Evolutionary conservation across 2,888 invertebrate genomes (phyloP).

Genomic region (Melinaea menophilus): DNA sequence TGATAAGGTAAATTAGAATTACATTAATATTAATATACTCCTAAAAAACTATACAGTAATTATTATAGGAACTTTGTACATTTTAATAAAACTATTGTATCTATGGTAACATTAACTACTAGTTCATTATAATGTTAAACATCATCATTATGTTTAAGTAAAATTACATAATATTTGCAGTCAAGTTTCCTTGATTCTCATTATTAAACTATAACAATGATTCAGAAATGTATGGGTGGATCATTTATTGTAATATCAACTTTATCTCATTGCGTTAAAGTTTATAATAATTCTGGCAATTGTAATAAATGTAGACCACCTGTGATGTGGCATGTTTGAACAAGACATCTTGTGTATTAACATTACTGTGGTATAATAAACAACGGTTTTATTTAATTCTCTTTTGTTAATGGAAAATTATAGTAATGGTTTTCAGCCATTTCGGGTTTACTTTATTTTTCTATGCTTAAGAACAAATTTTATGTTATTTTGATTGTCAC

Average conservation of each 20-base stretch:
- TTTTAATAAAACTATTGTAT: background rate
- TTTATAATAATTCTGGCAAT: background rate
- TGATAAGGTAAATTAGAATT: constrained; percentile 71
- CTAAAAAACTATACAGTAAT: background rate
- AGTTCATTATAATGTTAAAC: too few relatives aligned
- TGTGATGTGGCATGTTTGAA: background rate
- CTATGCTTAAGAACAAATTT: too few relatives aligned
- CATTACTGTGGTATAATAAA: background rate
- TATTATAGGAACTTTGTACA: too few relatives aligned
- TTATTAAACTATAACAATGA: background rate
- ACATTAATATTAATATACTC: background rate
- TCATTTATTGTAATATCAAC: background rate
- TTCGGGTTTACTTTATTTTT: too few relatives aligned
- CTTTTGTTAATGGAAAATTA: too few relatives aligned
- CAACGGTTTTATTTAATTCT: too few relatives aligned
- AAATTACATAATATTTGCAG: background rate
- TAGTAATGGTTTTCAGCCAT: too few relatives aligned
- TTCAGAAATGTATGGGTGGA: background rate
- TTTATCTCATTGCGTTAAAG: background rate
- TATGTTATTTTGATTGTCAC: too few relatives aligned
- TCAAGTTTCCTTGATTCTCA: background rate
- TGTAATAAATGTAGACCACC: background rate
- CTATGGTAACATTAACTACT: too few relatives aligned
- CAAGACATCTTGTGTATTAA: background rate
- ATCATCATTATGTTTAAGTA: background rate